Base-by-base conservation (phyloP, 2,113 vertebrate genomes). In the Lagopus muta region DNA sequence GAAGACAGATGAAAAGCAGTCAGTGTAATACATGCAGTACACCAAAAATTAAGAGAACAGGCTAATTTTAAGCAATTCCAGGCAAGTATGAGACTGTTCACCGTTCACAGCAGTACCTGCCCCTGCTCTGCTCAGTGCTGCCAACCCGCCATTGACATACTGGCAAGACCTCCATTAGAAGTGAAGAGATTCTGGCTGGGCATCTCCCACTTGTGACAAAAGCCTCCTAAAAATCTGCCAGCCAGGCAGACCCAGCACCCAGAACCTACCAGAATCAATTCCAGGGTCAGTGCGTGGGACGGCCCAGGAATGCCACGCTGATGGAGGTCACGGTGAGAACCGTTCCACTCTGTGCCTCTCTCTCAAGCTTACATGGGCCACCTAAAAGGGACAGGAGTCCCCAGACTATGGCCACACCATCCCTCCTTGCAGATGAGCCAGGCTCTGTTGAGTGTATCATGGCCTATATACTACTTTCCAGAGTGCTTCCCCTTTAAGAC, bases 401-500 rank as follows among this genome's bases (percentile, higher is more conserved):
- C 54, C 48, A 38, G 45, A 38, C 48, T 20, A 3, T 0, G 15
- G 73, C 62, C 52, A 65, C n/a, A 28, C 4, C 13, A 75, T 72
- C 42, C 69, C 76, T 85, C 42, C 88, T 48, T 52, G 75, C 69
- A 67, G 82, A 86, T 70, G 25, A 62, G 42, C 40, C 82, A 80
- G 4, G 54, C 80, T 75, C 67, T 19, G 3, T 10, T 60, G 57
- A 64, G 45, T 47, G 24, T 43, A 42, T 18, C 64, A 12, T 50
- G 86, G 73, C 48, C 82, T 48, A 62, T 66, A 27, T 5, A 76
- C 18, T 7, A 43, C 72, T 94, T 72, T 78, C 5, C 61, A 77
- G 84, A 88, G 87, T 50, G 54, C 96, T 95, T 96, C 90, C 97
- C 95, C 98, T 98, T 98, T 98, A 98, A 98, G 97, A 95, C 88